Conservation (phyloP, 2,797 vertebrate genomes). For the Sciurus vulgaris region DNA sequence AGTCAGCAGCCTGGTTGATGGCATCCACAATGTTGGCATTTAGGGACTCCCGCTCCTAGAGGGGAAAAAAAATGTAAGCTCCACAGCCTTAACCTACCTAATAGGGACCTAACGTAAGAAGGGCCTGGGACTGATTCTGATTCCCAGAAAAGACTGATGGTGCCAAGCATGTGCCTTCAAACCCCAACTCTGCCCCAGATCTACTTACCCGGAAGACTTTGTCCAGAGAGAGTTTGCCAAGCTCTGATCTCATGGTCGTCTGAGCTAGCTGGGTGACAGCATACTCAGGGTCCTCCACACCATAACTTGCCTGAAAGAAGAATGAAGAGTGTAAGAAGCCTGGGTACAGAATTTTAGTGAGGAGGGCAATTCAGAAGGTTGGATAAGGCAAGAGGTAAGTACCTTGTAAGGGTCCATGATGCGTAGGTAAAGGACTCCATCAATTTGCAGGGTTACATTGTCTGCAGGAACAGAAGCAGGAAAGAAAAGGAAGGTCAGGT, state of each 20-base stretch:
- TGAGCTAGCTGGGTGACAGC: conserved; percentile 98
- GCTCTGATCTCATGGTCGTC: conserved; percentile 98
- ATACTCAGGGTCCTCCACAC: conserved; percentile 98
- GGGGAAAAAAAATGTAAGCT: background rate
- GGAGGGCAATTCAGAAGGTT: background rate
- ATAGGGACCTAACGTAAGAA: background rate
- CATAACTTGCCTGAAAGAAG: conserved; percentile 95
- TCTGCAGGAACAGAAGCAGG: conserved; percentile 87
- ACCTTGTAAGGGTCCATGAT: conserved; percentile 98
- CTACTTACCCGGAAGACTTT: conserved; percentile 96
- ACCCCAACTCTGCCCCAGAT: background rate
- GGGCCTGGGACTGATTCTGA: background rate
- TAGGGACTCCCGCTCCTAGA: conserved; percentile 95
- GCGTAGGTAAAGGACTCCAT: conserved; percentile 97
- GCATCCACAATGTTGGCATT: conserved; percentile 96
- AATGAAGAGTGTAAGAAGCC: background rate
- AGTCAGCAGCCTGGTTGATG: conserved; percentile 96
- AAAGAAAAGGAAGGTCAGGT: background rate
- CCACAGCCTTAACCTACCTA: background rate
- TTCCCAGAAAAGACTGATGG: background rate
- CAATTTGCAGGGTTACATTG: conserved; percentile 97
- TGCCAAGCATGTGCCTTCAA: background rate
- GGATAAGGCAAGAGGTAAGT: conserved; percentile 77
- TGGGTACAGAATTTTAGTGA: background rate
- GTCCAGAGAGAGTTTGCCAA: conserved; percentile 97